Percentiles rank a stretch among this genome's conserved stretches.
phyloP scores from a whole-genome alignment of 2,797 vertebrate species.

The Girardinus metallicus region DNA sequence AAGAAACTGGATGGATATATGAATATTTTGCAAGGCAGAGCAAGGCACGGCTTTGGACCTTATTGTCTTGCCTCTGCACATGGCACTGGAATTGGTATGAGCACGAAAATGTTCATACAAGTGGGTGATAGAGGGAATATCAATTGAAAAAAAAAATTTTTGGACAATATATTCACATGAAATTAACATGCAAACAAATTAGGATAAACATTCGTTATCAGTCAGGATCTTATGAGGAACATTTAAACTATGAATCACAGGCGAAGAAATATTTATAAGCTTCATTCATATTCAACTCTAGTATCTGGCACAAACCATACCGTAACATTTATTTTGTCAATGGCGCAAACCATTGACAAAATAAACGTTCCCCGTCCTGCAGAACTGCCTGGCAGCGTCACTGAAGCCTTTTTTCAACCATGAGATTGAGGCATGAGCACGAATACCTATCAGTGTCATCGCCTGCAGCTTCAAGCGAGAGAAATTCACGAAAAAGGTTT shows the following conservation, averaged over 20 bases:
- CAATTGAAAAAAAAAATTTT: too few relatives aligned
- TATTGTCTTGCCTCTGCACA: background rate
- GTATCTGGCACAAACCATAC: background rate
- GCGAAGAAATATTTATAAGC: background rate
- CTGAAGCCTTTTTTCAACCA: background rate
- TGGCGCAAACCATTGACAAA: slow-evolving; percentile 10
- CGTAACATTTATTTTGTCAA: background rate
- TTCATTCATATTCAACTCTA: background rate
- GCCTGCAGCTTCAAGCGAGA: slow-evolving; percentile 6
- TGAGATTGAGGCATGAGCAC: background rate
- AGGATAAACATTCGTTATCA: background rate
- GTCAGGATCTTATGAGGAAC: background rate
- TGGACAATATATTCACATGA: background rate
- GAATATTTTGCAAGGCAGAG: background rate
- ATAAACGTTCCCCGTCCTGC: background rate
- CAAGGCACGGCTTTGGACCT: background rate
- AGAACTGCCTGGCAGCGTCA: background rate
- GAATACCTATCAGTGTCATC: background rate
- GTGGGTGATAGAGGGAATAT: background rate
- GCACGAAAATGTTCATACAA: background rate
- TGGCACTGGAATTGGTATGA: background rate
- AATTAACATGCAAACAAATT: background rate
- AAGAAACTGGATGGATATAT: background rate
- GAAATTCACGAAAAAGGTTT: slow-evolving; percentile 3
- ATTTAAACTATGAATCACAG: background rate